phyloP scores from a whole-genome alignment of 2,888 invertebrate species.

The Oligia strigilis region DNA sequence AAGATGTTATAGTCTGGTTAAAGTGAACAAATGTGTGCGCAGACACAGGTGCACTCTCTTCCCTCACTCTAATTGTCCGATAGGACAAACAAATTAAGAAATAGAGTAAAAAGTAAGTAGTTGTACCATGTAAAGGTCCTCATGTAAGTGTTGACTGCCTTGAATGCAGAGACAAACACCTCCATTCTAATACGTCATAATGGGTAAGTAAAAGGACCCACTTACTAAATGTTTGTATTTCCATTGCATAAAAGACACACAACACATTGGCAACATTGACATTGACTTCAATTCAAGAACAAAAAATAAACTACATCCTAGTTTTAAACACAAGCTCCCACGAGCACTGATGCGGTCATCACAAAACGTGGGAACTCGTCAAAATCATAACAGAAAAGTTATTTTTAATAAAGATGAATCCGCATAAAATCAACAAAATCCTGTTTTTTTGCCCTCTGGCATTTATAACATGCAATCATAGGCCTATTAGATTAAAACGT shows the following conservation, averaged over 20 bases:
- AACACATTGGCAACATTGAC: no score
- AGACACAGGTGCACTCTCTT: no score
- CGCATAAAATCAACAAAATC: constrained; percentile 67
- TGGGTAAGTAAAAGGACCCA: background rate
- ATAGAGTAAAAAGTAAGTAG: no score
- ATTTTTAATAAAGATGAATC: constrained; percentile 77
- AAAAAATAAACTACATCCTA: no score
- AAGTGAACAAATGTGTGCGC: no score
- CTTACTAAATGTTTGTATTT: no score
- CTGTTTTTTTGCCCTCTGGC: constrained; percentile 72
- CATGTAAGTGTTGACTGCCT: background rate
- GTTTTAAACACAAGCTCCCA: constrained; percentile 17
- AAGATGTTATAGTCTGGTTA: no score
- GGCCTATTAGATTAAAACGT: constrained; percentile 84
- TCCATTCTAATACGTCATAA: background rate
- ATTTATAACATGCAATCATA: constrained; percentile 73
- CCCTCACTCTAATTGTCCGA: no score
- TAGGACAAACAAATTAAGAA: no score
- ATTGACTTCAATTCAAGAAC: no score
- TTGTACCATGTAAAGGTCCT: no score
- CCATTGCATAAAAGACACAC: background rate
- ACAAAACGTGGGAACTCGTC: constrained; percentile 68
- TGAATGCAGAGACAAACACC: background rate
- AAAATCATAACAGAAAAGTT: constrained; percentile 67
- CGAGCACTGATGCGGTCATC: constrained; percentile 7